Evolutionary conservation across 2,888 invertebrate species (phyloP), one percentile per base, ranked within the genome.

Genomic region (Hydriomena furcata): DNA sequence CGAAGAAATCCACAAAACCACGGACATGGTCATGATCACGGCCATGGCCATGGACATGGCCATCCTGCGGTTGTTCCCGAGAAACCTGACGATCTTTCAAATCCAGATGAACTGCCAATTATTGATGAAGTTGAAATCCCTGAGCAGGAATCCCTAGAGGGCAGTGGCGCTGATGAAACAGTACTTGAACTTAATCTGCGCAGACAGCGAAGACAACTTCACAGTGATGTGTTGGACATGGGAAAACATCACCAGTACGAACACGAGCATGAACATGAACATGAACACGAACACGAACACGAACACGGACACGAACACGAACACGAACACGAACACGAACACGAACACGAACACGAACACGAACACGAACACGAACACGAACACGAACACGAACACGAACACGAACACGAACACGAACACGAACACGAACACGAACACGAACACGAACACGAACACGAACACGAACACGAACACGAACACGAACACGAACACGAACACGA

Each of bases 1-100:
- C 34, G 7, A 21, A n/a, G 7, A 23, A 6, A 12, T 11, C 13
- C 12, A 6, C 32, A 31, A 1, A 10, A 13, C 1, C 27, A 43
- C 10, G 43, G 20, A 7, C 35, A 25, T 8, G n/a, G 20, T 5
- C 45, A 36, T 5, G 34, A 59, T 46, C 55, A 47, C 21, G 27
- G 25, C 25, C 46, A 44, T 35, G 50, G 8, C 35, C 28, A 35
- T 10, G 27, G n/a, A 0, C 24, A 45, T 5, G 24, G 13, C 3
- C 13, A 35, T 1, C 20, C 28, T 7, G 31, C 6, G 1, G 21
- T 21, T 1, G 40, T 21, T 4, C 30, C 28, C 0, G 40, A 30
- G 30, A 28, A 7, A 2, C 11, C 10, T 11, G 20, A 12, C 6
- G 40, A 40, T 21, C n/a, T 30, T 7, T 20, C 20, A 28, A 20